Evolutionary conservation across 1,140 invertebrate species (phyloP), one percentile per base, ranked within the genome.

Genomic region (Linepithema humile): DNA sequence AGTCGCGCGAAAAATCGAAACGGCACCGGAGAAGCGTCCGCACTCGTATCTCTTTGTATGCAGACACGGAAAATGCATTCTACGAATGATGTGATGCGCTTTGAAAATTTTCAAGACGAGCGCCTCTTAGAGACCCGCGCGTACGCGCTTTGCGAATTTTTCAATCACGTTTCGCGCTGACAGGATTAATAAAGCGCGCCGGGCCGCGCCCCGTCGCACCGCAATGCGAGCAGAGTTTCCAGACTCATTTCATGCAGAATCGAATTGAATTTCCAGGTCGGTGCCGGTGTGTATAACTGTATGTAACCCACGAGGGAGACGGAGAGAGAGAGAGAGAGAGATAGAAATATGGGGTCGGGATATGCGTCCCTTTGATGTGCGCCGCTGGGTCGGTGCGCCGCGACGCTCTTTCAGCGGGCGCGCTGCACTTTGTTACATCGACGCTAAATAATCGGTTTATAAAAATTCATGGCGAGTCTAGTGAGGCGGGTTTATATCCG

Each of bases 191-290:
- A 93, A 93, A 93, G 90, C 90, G 86, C 40, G 29, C 23, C 72
- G 35, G 20, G 75, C 35, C 40, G 17, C 15, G 70, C 23, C 12
- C 35, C 60, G 50, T 72, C 50, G 50, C 67, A 45, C 50, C 73
- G 55, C 73, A 38, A 48, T 82, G 80, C 87, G 48, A 20, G 12
- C 48, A 15, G 75, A 91, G 90, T 93, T 92, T 92, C 91, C 87
- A 90, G 89, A 88, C 91, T 92, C 92, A 91, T 92, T 93, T 92
- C 91, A 91, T 90, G 84, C 91, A 91, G 87, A 93, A 93, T 93
- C 89, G 92, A 93, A 93, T 92, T 93, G 91, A 89, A 93, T 93
- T 93, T 93, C 86, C 91, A 89, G 90, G 85, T 90, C 85, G 80
- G 59, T 82, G 65, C 83, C 67, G 69, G 78, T 83, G 84, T 87